Evolutionary conservation across 1,140 invertebrate species (phyloP).

Genomic region (Drosophila chauvacae): DNA sequence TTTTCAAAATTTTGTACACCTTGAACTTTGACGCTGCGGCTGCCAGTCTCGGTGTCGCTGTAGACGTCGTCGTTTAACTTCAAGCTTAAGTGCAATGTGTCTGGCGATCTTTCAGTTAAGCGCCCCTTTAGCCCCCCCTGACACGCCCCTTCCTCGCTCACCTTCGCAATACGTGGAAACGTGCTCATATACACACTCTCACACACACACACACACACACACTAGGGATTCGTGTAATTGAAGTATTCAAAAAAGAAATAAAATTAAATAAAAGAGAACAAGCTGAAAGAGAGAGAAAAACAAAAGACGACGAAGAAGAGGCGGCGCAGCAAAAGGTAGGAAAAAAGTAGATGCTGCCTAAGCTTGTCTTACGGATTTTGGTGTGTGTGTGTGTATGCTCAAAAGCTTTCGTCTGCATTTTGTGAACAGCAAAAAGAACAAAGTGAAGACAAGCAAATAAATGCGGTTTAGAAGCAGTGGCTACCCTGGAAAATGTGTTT

Average conservation of each 20-base stretch:
- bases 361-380: constrained; percentile 38
- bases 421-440: constrained; percentile 32
- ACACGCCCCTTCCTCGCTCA: constrained; percentile 29
- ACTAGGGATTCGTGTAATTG: constrained; percentile 30
- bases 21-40: constrained; percentile 74
- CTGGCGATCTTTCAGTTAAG: constrained; percentile 38
- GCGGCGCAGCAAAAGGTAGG: constrained; percentile 1
- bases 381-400: neutral
- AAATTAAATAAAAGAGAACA: constrained; percentile 15
- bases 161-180: constrained; percentile 46
- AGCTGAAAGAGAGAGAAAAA: constrained; percentile 10
- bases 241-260: constrained; percentile 31
- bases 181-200: constrained; percentile 27
- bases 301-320: constrained; percentile 18
- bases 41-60: constrained; percentile 12
- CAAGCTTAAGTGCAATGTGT: constrained; percentile 46
- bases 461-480: neutral
- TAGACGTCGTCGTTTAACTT: constrained; percentile 38
- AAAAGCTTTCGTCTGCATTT: constrained; percentile 32
- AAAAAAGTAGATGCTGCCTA: constrained; percentile 34
- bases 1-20: constrained; percentile 46
- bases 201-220: constrained; percentile 3
- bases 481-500: constrained; percentile 1
- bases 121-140: constrained; percentile 8
- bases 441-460: constrained; percentile 10